Evolutionary conservation across 2,113 vertebrate genomes (phyloP).

Genomic region (Odobenus rosmarus): DNA sequence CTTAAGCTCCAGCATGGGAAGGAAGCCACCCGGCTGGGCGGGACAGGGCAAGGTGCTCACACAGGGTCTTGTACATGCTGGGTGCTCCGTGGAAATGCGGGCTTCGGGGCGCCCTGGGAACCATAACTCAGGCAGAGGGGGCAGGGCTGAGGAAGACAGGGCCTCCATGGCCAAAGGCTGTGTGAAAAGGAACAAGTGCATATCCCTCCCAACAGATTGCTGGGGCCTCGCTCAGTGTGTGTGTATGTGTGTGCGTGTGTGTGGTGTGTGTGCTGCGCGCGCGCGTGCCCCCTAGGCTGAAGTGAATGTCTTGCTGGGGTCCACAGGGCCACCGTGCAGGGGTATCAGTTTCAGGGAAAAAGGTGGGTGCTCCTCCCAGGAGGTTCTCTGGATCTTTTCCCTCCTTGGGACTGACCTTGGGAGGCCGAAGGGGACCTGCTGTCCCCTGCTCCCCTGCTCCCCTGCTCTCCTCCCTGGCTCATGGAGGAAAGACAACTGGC

Average conservation of each 20-base stretch:
- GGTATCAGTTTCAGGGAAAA: background rate
- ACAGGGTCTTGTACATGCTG: background rate
- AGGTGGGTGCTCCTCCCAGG: background rate
- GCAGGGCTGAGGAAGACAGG: background rate
- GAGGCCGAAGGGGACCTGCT: background rate
- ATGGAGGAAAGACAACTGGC: background rate
- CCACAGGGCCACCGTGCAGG: background rate
- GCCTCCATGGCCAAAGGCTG: background rate
- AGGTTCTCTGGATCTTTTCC: background rate
- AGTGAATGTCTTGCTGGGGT: background rate
- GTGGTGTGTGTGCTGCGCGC: background rate
- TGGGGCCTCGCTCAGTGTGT: background rate
- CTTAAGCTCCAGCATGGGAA: background rate
- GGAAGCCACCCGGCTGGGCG: background rate
- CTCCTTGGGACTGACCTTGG: background rate
- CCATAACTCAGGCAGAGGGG: background rate
- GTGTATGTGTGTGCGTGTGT: background rate
- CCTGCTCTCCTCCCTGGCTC: background rate
- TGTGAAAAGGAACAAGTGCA: background rate
- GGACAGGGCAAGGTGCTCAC: background rate
- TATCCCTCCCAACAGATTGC: background rate
- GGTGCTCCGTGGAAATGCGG: background rate
- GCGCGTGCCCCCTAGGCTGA: background rate
- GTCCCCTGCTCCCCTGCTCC: too few species aligned
- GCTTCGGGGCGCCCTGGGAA: background rate